phyloP scores from a whole-genome alignment of 2,797 vertebrate species.

The Phoeniculus purpureus region DNA sequence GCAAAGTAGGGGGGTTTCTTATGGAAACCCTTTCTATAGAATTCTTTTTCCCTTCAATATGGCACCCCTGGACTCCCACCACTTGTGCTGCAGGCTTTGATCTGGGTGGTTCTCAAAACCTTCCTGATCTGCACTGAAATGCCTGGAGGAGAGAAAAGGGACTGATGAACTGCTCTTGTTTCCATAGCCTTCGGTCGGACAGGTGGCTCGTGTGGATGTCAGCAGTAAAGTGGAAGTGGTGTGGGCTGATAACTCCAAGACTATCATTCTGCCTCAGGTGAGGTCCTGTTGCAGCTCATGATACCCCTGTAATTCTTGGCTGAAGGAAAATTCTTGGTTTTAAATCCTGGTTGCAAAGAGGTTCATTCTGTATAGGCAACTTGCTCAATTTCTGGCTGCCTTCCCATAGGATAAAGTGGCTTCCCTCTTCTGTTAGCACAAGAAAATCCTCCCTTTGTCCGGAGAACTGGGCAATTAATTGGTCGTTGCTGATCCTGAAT shows the following conservation, averaged over 20 bases:
- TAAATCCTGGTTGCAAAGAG: not conserved
- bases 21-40: not conserved
- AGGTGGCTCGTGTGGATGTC: conserved; percentile 93
- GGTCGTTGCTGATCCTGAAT: not conserved
- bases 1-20: not conserved
- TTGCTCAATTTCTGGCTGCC: not conserved
- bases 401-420: not conserved
- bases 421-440: not conserved
- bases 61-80: not conserved
- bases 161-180: not conserved
- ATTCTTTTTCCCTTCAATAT: not conserved
- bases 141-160: not conserved
- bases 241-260: conserved; percentile 96
- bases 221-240: conserved; percentile 99
- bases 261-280: conserved; percentile 97
- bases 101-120: not conserved
- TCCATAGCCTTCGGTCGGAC: conserved; percentile 91
- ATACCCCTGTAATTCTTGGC: not conserved
- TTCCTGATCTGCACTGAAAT: not conserved
- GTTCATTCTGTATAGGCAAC: not conserved
- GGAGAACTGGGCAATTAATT: not conserved
- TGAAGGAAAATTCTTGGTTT: not conserved
- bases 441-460: not conserved
- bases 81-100: not conserved
- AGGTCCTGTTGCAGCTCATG: not conserved